Base-by-base conservation (phyloP, 2,797 vertebrate species). In the Heterohyrax brucei region DNA sequence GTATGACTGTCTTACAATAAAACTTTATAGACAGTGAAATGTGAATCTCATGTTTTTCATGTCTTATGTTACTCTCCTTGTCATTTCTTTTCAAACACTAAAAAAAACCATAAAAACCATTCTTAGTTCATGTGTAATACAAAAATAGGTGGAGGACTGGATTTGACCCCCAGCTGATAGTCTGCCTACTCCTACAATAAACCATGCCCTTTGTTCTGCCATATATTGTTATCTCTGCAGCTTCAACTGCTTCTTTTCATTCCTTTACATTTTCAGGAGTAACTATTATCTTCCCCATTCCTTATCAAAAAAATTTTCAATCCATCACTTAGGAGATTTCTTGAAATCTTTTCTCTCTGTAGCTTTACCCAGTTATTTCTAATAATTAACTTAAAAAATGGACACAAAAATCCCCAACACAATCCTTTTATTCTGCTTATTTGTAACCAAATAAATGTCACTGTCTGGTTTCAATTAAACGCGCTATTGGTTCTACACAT, bases 21-120 rank as follows among this genome's bases (percentile, higher is more conserved):
- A 87, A 78, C n/a, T 84, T 91, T n/a, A 89, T 66, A 19, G 56
- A 66, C 26, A 66, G 19, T 68, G 39, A 83, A 83, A 95, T 77
- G 3, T 92, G 21, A 75, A 85, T 85, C 59, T 75, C 56, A 1
- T 62, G 78, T 66, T 64, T 89, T 84, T 56, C 50, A 75, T 39
- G 7, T 79, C 7, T 75, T 82, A 59, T 44, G 28, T n/a, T 33
- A 72, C 33, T 39, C 22, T 44, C 12, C 59, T 78, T 76, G 24
- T 78, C 9, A 53, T 89, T 78, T 78, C 22, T 77, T 66, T 66
- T 64, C 59, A 88, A 78, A 12, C 9, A 89, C 13, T 66, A 66
- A 39, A 78, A 66, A 39, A 78, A 78, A 50, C 64, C 7, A 0
- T 7, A 77, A 50, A 66, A 50, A 89, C 44, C 14, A 46, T 76